phyloP scores from a whole-genome alignment of 2,113 vertebrate genomes.

The Lepus europaeus region DNA sequence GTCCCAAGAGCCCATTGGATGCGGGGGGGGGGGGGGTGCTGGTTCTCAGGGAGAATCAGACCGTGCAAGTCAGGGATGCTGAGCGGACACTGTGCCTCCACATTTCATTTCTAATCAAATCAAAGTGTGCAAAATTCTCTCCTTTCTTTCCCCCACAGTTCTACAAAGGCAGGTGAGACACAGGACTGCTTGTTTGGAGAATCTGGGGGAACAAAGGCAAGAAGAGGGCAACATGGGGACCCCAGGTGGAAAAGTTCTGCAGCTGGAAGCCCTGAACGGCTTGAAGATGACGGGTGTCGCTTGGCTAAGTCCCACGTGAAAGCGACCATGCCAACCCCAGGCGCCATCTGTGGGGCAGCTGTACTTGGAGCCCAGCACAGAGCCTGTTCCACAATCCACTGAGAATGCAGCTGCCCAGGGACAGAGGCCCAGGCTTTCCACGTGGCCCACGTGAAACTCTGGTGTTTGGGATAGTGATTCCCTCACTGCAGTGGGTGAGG shows the following conservation, averaged over 20 bases:
- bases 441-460: not conserved
- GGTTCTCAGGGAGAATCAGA: not conserved
- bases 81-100: no score
- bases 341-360: not conserved
- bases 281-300: not conserved
- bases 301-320: not conserved
- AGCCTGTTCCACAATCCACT: not conserved
- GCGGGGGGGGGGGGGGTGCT: not conserved
- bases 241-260: not conserved
- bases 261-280: not conserved
- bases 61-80: not conserved
- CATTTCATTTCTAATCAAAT: not conserved
- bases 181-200: not conserved
- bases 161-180: not conserved
- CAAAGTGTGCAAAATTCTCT: not conserved
- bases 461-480: not conserved
- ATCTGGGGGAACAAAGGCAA: not conserved
- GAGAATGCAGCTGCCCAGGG: not conserved
- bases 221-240: not conserved
- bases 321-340: not conserved
- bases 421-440: not conserved
- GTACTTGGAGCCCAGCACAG: not conserved
- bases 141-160: not conserved
- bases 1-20: fast-evolving
- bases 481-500: not conserved